phyloP scores from a whole-genome alignment of 92 coral and sea anemone species.

The Scolanthus callimorphus region DNA sequence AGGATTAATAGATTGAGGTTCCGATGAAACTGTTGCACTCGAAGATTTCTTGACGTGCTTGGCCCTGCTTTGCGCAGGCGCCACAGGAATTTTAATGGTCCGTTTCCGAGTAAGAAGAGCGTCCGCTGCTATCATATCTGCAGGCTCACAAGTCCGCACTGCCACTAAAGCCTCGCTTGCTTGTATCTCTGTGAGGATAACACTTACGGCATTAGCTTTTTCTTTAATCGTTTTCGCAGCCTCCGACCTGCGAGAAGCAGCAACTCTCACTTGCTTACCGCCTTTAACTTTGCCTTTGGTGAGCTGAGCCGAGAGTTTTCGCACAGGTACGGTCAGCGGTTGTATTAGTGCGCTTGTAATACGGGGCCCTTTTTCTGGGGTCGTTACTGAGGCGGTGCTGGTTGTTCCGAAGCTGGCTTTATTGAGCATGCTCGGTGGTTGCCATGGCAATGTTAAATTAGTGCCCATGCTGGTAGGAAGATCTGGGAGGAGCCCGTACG shows the following conservation, averaged over 20 bases:
- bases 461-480: constrained; percentile 3
- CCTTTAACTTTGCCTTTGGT: constrained; percentile 21
- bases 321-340: constrained; percentile 74
- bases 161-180: constrained; percentile 69
- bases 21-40: constrained; percentile 1
- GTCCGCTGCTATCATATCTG: constrained; percentile 48
- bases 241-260: constrained; percentile 74
- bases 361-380: constrained; percentile 19
- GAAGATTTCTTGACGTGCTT: constrained; percentile 5
- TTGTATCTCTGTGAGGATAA: constrained; percentile 41
- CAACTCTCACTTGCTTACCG: constrained; percentile 51
- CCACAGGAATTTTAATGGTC: constrained; percentile 52
- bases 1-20: constrained; percentile 29
- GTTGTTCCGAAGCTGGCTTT: constrained; percentile 5
- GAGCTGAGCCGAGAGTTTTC: constrained; percentile 46
- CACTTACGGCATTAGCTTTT: constrained; percentile 58
- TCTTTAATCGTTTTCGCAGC: constrained; percentile 67
- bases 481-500: too few relatives aligned
- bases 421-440: constrained; percentile 24
- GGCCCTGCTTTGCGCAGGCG: not conserved
- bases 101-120: constrained; percentile 53
- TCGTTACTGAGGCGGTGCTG: not conserved
- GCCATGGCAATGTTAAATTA: constrained; percentile 22
- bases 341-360: constrained; percentile 41
- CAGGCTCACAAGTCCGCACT: constrained; percentile 62